Conservation (phyloP, 2,888 invertebrate species). For the Tetheella fluctuosa region DNA sequence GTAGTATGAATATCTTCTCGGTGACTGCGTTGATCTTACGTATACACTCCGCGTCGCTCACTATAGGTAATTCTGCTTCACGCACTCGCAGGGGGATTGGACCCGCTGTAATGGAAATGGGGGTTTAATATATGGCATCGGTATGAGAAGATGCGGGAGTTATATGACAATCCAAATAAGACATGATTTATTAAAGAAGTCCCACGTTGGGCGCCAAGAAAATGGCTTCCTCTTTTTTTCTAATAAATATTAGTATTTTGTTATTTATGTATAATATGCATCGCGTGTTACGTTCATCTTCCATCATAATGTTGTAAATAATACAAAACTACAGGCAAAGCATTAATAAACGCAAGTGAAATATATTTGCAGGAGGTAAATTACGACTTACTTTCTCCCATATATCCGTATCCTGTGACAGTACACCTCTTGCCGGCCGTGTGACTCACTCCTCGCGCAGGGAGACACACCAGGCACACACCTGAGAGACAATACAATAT, state of each 20-base stretch:
- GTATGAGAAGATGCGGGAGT: background rate
- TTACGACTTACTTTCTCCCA: slow-evolving; percentile 93
- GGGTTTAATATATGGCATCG: background rate
- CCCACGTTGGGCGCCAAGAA: background rate
- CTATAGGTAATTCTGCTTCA: slow-evolving; percentile 96
- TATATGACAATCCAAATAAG: background rate
- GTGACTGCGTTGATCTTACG: slow-evolving; percentile 97
- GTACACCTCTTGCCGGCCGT: slow-evolving; percentile 96
- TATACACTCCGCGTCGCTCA: slow-evolving; percentile 96
- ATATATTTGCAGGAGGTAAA: too few species aligned
- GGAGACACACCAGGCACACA: slow-evolving; percentile 92
- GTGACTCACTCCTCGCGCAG: slow-evolving; percentile 94
- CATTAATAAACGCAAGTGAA: too few species aligned
- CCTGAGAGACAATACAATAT: slow-evolving; percentile 40
- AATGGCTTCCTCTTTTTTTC: background rate
- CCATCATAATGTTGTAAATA: too few species aligned
- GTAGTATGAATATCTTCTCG: slow-evolving; percentile 96
- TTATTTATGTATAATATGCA: too few species aligned
- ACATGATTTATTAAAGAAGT: background rate
- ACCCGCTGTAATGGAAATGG: slow-evolving; percentile 85
- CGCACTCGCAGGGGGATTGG: slow-evolving; percentile 95
- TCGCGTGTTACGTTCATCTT: too few species aligned
- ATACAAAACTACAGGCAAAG: too few species aligned
- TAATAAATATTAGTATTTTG: too few species aligned
- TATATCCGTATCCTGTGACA: slow-evolving; percentile 97